phyloP scores from a whole-genome alignment of 2,797 vertebrate genomes.

The Champsocephalus gunnari region DNA sequence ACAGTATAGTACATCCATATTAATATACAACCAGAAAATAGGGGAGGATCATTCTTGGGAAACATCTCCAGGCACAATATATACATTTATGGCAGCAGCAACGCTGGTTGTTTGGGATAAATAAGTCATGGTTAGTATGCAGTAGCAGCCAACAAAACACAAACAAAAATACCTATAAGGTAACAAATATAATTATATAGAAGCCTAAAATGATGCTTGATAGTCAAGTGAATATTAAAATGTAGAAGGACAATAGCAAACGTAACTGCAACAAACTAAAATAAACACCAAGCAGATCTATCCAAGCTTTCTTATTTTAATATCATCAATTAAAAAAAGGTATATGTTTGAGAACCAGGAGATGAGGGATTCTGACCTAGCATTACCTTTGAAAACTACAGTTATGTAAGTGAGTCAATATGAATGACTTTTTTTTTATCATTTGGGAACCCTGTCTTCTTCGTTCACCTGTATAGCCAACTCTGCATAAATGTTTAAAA shows the following conservation, averaged over 20 bases:
- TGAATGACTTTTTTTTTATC: constrained; percentile 57
- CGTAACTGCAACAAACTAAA: constrained; percentile 5
- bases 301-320: not conserved
- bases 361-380: constrained; percentile 34
- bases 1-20: constrained; percentile 24
- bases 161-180: not conserved
- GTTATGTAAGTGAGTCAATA: constrained; percentile 61
- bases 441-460: constrained; percentile 48
- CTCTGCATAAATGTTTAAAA: constrained; percentile 55
- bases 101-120: constrained; percentile 35
- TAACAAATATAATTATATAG: constrained; percentile 4
- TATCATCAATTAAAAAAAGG: not conserved
- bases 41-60: constrained; percentile 21
- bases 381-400: constrained; percentile 46
- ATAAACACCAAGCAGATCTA: constrained; percentile 1
- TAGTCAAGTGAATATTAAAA: not conserved
- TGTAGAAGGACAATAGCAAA: not conserved
- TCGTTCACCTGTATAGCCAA: constrained; percentile 38
- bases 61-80: constrained; percentile 28
- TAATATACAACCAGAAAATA: constrained; percentile 24
- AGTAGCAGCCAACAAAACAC: not conserved
- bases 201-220: constrained; percentile 1
- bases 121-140: constrained; percentile 20
- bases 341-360: constrained; percentile 5
- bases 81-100: constrained; percentile 21